A percentile compares a stretch with the other conserved stretches of the same genome.
Evolutionary conservation across 2,797 vertebrate genomes (phyloP).

Genomic region (Amblyopsis hoosieri): DNA sequence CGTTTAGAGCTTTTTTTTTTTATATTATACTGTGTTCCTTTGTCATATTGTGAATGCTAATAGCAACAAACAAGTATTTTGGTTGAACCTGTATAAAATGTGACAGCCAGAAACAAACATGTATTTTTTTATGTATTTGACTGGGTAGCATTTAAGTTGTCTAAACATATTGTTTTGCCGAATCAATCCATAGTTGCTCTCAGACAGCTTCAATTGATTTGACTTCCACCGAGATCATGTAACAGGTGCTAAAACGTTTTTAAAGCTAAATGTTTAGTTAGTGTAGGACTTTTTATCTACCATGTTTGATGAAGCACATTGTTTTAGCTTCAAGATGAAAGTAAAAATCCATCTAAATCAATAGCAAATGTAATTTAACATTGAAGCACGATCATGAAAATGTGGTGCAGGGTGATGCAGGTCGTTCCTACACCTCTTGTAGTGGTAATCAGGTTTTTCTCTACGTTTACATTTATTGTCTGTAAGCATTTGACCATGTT

Average conservation of each 20-base stretch:
- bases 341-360: slow-evolving; percentile 31
- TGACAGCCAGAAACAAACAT: slow-evolving; percentile 35
- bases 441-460: slow-evolving; percentile 28
- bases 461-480: slow-evolving; percentile 39
- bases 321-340: slow-evolving; percentile 19
- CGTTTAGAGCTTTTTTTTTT: slow-evolving; percentile 31
- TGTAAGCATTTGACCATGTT: slow-evolving; percentile 2
- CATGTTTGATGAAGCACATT: slow-evolving; percentile 7
- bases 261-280: slow-evolving; percentile 23
- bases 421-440: too few species aligned
- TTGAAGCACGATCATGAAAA: slow-evolving; percentile 23
- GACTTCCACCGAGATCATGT: slow-evolving; percentile 27
- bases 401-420: too few species aligned
- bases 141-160: slow-evolving; percentile 35
- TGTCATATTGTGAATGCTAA: slow-evolving; percentile 56
- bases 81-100: not conserved
- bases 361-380: slow-evolving; percentile 35
- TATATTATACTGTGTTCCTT: not conserved
- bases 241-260: slow-evolving; percentile 51
- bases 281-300: slow-evolving; percentile 21
- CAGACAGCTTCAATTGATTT: slow-evolving; percentile 11
- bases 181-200: slow-evolving; percentile 23
- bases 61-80: slow-evolving; percentile 17
- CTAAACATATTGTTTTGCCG: slow-evolving; percentile 3
- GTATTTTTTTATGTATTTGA: slow-evolving; percentile 6